phyloP scores from a whole-genome alignment of 2,113 vertebrate genomes.

The Grammomys dolichurus region DNA sequence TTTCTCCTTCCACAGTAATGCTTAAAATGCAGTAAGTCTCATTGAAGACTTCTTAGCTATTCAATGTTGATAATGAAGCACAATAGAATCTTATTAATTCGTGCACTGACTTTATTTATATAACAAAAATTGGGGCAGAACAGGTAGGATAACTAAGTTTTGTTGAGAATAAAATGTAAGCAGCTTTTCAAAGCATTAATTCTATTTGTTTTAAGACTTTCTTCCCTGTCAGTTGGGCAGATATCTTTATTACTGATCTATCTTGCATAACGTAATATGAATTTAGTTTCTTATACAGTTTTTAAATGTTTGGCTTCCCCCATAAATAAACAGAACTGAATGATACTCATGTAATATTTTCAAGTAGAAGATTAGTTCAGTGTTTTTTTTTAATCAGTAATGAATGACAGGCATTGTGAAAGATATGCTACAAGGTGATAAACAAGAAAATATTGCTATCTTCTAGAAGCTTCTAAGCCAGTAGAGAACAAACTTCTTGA shows the following conservation, averaged over 20 bases:
- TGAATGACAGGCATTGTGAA: background rate
- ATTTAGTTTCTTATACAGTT: background rate
- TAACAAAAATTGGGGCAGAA: slow-evolving; percentile 53
- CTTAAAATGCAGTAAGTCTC: slow-evolving; percentile 74
- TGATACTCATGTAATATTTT: background rate
- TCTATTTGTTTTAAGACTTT: slow-evolving; percentile 20
- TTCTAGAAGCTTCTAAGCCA: background rate
- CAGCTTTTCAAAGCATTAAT: slow-evolving; percentile 47
- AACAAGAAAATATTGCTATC: background rate
- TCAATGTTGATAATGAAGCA: slow-evolving; percentile 79
- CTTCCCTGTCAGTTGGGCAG: background rate
- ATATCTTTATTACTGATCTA: slow-evolving; percentile 48
- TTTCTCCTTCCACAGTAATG: slow-evolving; percentile 53
- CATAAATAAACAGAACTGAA: background rate
- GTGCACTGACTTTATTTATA: slow-evolving; percentile 81
- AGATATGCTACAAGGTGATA: background rate
- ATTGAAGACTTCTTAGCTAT: slow-evolving; percentile 74
- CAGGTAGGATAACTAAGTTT: slow-evolving; percentile 61
- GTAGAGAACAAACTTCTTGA: background rate
- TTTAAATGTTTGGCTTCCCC: slow-evolving; percentile 24
- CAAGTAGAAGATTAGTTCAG: slow-evolving; percentile 36
- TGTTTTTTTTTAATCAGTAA: slow-evolving; percentile 27
- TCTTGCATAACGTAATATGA: background rate
- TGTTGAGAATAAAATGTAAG: slow-evolving; percentile 68
- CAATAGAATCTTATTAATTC: slow-evolving; percentile 83